Evolutionary conservation across 2,797 vertebrate species (phyloP), one percentile per base, ranked within the genome.

Genomic region (Chelon auratus): DNA sequence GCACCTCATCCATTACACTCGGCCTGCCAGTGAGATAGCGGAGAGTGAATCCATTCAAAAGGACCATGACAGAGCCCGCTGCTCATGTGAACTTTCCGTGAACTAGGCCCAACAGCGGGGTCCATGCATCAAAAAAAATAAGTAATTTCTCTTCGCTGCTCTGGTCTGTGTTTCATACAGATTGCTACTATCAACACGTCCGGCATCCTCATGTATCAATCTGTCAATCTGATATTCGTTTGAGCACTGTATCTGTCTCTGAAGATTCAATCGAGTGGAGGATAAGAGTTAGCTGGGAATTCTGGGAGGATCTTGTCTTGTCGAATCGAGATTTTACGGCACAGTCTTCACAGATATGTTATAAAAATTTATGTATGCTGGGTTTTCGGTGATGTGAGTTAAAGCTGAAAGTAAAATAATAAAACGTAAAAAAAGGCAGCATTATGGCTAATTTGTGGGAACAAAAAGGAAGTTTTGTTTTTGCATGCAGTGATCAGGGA

Each of bases 1-100:
- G 89, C 86, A 92, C 92, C 94, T 95, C 93, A 94, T 95, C 95
- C 94, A 93, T 96, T 96, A 95, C 92, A 89, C 90, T 63, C 53
- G 75, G 91, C 90, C 93, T 94, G 92, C 90, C 83, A 93, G 89
- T 36, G 80, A 95, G 93, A 91, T 89, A 91, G 90, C 75, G 89
- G 89, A 93, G 91, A 94, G 90, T 87, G 91, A 94, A 93, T 93
- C 91, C 93, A 85, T 89, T 94, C 89, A 94, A 92, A 92, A 90
- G 93, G 89, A 88, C 83, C 89, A 83, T 88, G 92, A 93, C 93
- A 92, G 91, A 95, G 88, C 91, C 91, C 84, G 91, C 92, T 94
- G 90, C 93, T 94, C 83, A 64, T 58, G 74, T 94, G 95, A 96
- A 94, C 94, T 95, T 90, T 94, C 33, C 65, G 68, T 95, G 95